phyloP scores from a whole-genome alignment of 2,888 invertebrate genomes.

The Actias luna region DNA sequence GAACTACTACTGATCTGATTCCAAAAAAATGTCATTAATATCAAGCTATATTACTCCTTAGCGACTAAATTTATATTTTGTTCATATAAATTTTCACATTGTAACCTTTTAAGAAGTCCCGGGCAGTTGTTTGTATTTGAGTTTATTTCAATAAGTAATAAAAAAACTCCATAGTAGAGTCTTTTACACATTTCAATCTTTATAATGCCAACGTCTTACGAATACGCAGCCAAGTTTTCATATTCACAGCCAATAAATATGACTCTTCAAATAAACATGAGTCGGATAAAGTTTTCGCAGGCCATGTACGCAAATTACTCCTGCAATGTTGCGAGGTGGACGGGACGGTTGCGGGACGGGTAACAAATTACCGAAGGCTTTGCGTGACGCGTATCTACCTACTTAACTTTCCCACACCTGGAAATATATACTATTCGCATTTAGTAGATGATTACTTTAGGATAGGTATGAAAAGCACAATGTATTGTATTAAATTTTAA shows the following conservation, averaged over 20 bases:
- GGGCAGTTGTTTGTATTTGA: no score
- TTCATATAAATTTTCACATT: no score
- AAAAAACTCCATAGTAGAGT: background rate
- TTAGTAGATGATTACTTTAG: conserved; percentile 27
- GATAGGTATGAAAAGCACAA: background rate
- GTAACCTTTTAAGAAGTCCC: no score
- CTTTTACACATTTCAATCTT: background rate
- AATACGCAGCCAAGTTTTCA: background rate
- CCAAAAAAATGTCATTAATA: no score
- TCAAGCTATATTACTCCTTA: no score
- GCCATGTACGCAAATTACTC: conserved; percentile 15
- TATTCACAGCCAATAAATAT: conserved; percentile 13
- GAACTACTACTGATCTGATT: no score
- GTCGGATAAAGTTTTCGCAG: conserved; percentile 20
- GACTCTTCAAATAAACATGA: conserved; percentile 16
- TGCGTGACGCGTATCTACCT: conserved; percentile 13
- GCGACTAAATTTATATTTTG: no score
- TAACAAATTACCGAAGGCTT: conserved; percentile 21
- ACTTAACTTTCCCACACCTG: conserved; percentile 27
- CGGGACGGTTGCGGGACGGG: conserved; percentile 12
- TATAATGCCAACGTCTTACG: background rate
- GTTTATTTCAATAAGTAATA: background rate
- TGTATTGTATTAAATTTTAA: background rate
- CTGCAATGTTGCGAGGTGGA: background rate
- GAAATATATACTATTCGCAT: conserved; percentile 30